Evolutionary conservation across 2,888 invertebrate genomes (phyloP).

Genomic region (Melieria picta): DNA sequence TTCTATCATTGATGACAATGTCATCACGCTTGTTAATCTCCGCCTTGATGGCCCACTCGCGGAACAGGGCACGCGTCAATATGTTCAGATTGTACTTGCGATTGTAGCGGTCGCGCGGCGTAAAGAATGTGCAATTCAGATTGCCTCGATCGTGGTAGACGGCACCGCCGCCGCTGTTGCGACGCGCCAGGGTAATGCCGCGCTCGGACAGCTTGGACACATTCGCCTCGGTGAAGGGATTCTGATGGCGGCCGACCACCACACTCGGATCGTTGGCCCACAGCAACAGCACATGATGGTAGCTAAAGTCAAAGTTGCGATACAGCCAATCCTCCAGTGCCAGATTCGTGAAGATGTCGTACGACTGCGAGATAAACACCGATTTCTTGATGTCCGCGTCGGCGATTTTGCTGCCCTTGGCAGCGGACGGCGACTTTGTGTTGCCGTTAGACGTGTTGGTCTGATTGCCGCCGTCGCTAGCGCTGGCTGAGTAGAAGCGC

Average conservation of each 20-base stretch:
- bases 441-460: conserved; percentile 29
- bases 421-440: conserved; percentile 59
- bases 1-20: conserved; percentile 79
- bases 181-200: conserved; percentile 81
- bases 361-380: conserved; percentile 91
- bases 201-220: conserved; percentile 73
- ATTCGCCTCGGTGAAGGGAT: conserved; percentile 94
- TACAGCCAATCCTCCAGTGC: conserved; percentile 98
- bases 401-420: conserved; percentile 49
- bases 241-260: conserved; percentile 96
- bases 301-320: conserved; percentile 82
- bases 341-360: conserved; percentile 90
- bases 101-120: conserved; percentile 83
- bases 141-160: conserved; percentile 97
- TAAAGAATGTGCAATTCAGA: conserved; percentile 92
- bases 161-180: conserved; percentile 96
- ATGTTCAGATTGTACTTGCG: conserved; percentile 88
- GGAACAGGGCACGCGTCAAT: conserved; percentile 82
- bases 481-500: not conserved
- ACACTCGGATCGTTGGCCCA: conserved; percentile 96
- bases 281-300: conserved; percentile 86
- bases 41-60: conserved; percentile 82
- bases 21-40: conserved; percentile 86
- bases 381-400: conserved; percentile 77
- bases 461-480: not conserved